phyloP scores from a whole-genome alignment of 2,888 invertebrate genomes.

The Arge pagana region DNA sequence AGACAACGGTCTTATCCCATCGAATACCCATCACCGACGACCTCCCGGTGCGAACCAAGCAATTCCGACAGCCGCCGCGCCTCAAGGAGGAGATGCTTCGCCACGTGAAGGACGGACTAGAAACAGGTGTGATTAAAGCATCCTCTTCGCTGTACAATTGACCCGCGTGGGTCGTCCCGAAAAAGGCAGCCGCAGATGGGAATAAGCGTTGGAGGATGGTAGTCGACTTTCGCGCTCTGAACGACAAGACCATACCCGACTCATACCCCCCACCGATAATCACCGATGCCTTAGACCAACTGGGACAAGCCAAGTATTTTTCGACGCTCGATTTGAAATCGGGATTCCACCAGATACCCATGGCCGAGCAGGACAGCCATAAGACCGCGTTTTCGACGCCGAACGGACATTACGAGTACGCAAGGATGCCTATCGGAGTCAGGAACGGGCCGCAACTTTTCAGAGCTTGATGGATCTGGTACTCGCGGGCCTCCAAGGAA shows the following conservation, averaged over 20 bases:
- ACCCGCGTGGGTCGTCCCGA: slow-evolving; percentile 27
- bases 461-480: slow-evolving; percentile 3
- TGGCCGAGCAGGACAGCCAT: slow-evolving; percentile 5
- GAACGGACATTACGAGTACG: no score
- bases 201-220: slow-evolving; percentile 24
- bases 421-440: slow-evolving; percentile 20
- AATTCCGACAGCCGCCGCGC: neutral
- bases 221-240: slow-evolving; percentile 25
- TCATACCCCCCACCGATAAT: slow-evolving; percentile 26
- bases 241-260: slow-evolving; percentile 24
- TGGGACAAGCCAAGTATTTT: slow-evolving; percentile 25
- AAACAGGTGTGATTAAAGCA: no score
- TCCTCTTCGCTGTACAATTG: no score
- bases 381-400: slow-evolving; percentile 30
- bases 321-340: slow-evolving; percentile 24
- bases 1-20: slow-evolving; percentile 1
- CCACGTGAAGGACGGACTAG: no score
- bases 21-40: slow-evolving; percentile 2
- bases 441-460: neutral
- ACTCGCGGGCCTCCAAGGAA: no score
- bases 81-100: neutral
- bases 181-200: slow-evolving; percentile 22
- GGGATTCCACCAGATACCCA: slow-evolving; percentile 7
- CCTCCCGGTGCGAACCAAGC: slow-evolving; percentile 4
- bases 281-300: slow-evolving; percentile 24